Evolutionary conservation across 2,797 vertebrate genomes (phyloP), one percentile per base, ranked within the genome.

Genomic region (Garrulus glandarius): DNA sequence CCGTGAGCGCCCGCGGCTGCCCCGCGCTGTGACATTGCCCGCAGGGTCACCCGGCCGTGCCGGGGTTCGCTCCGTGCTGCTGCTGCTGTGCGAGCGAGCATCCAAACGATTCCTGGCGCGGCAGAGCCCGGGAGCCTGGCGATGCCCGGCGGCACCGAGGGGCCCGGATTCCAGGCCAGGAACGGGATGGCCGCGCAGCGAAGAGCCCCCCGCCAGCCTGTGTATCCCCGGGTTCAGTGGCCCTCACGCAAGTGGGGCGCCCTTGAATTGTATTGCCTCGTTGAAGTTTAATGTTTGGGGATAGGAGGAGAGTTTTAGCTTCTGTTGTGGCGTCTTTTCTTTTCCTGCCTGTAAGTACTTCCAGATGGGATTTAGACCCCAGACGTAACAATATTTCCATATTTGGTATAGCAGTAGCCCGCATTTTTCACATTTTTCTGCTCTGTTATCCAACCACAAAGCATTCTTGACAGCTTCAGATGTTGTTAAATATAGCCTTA

Each of bases 311-410:
- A 83, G 84, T 93, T 97, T 97, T 96, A 97, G 98, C 94, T 98
- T 98, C 99, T 99, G 99, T 99, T 99, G 98, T 98, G 99, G 98
- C 97, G 97, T 98, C 97, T 95, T 97, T 97, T 97, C 97, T 98
- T 98, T 98, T 97, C 97, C 97, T 94, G 95, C 95, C 98, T 96
- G 94, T 98, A 99, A 99, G 98, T 98, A 96, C 97, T 99, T 99
- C 99, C 99, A 99, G 99, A 99, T 99, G 99, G 97, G 98, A 98
- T 98, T 98, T 98, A 98, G 98, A 98, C 98, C 98, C 98, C 98
- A 99, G 98, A 99, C 99, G 99, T 99, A 99, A 99, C 99, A 98
- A 98, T 99, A 99, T 99, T 98, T 97, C 99, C 99, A 99, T 99
- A 99, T 99, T 99, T 99, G 99, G 99, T 99, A 99, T 98, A 99